Conservation (phyloP, 64 coral and sea anemone species). For the Acropora yongei region DNA sequence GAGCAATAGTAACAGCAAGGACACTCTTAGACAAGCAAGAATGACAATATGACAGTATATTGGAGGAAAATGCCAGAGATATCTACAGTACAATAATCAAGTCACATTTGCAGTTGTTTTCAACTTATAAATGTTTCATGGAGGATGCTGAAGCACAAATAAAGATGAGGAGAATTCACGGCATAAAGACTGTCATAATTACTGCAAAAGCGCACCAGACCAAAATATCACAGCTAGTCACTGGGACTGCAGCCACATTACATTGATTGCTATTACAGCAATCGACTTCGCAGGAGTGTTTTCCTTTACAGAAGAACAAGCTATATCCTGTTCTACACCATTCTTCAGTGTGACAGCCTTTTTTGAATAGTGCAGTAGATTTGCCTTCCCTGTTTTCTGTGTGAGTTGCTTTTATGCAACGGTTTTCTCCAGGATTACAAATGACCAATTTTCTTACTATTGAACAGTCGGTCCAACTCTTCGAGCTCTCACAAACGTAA, state of each 20-base stretch:
- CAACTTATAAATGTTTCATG: no score
- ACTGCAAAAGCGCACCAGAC: not conserved
- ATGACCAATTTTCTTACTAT: not conserved
- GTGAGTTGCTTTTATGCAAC: not conserved
- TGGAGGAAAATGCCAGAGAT: not conserved
- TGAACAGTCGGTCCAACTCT: constrained; percentile 20
- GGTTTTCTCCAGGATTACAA: not conserved
- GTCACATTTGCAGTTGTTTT: no score
- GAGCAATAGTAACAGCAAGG: not conserved
- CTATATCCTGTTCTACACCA: not conserved
- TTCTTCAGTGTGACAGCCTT: not conserved
- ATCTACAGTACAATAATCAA: not conserved
- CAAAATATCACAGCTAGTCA: constrained; percentile 1
- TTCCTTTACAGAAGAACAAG: not conserved
- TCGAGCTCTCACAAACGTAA: not conserved
- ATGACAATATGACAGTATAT: not conserved
- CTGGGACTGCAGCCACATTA: not conserved
- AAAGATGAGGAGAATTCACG: no score
- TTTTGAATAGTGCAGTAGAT: not conserved
- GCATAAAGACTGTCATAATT: not conserved
- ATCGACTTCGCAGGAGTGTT: not conserved
- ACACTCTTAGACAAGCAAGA: not conserved
- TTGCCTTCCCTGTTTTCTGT: not conserved
- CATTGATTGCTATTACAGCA: constrained; percentile 32
- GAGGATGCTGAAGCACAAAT: no score